Base-by-base conservation (phyloP, 2,797 vertebrate species). In the Synanceia verrucosa region DNA sequence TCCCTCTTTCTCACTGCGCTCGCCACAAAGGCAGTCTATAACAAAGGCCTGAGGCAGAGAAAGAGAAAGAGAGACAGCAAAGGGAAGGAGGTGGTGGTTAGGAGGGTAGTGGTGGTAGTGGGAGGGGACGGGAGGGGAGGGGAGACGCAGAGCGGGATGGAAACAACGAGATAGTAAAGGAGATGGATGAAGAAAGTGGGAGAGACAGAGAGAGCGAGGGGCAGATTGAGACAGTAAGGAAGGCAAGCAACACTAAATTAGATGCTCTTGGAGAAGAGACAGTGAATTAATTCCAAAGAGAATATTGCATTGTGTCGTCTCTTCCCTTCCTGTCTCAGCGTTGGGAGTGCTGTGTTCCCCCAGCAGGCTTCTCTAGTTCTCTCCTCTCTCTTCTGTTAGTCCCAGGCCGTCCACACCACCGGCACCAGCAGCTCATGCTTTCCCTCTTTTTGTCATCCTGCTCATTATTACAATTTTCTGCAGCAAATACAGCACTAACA, bases 201-300 rank as follows among this genome's bases (percentile, higher is more conserved):
- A 63, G 76, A 79, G 74, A 74, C 50, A 56, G 69, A 85, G 70
- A 57, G 63, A 76, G 80, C 19, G 39, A 65, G 76, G 65, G 66
- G 72, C 71, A 79, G 77, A 82, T 81, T 79, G 84, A 88, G 76
- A 79, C 73, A 70, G 89, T 66, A 64, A 82, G 66, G 81, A 74
- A 88, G 78, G 81, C 86, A 85, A 78, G 88, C 83, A 86, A 83
- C 81, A 86, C 85, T 90, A 89, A 93, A 94, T 93, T 86, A 93
- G 84, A 90, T 80, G 74, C 81, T 91, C 79, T 90, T 85, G 86
- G 85, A 87, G 78, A 84, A 85, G 70, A 93, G 85, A 84, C 85
- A 85, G 78, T 85, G 85, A 86, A 91, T 93, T 90, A 92, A 94
- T 94, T 94, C 92, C 88, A 91, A 86, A 90, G 89, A 93, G 91